phyloP scores from a whole-genome alignment of 2,888 invertebrate species.

The Drosophila ustulata region DNA sequence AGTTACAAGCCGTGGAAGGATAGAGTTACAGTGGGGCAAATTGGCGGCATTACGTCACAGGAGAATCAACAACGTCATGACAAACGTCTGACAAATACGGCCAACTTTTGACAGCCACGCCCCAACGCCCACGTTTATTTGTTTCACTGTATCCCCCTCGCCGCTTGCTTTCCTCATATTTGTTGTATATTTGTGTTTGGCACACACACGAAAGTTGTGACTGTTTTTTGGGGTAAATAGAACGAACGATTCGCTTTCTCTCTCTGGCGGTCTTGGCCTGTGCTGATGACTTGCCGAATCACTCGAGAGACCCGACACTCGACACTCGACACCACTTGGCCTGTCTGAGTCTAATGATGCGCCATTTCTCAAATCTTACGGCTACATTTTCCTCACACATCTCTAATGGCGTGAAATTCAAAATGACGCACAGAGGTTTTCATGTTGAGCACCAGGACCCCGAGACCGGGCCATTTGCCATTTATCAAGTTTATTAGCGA shows the following conservation, averaged over 20 bases:
- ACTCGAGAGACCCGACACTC: slow-evolving; percentile 30
- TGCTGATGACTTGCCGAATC: slow-evolving; percentile 62
- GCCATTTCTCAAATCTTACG: slow-evolving; percentile 73
- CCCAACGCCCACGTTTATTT: slow-evolving; percentile 25
- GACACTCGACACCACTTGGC: slow-evolving; percentile 71
- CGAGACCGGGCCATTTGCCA: slow-evolving; percentile 51
- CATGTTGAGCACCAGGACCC: slow-evolving; percentile 1
- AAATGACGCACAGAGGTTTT: slow-evolving; percentile 65
- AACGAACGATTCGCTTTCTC: slow-evolving; percentile 9
- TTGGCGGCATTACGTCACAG: slow-evolving; percentile 46
- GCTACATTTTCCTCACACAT: slow-evolving; percentile 41
- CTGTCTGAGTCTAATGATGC: slow-evolving; percentile 67
- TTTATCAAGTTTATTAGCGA: slow-evolving; percentile 76
- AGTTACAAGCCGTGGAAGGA: slow-evolving; percentile 9
- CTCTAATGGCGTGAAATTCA: slow-evolving; percentile 74
- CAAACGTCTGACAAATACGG: slow-evolving; percentile 64
- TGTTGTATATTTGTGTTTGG: slow-evolving; percentile 65
- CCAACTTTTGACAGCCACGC: slow-evolving; percentile 36
- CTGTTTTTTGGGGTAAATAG: slow-evolving; percentile 62
- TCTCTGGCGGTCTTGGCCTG: not conserved
- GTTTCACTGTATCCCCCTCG: slow-evolving; percentile 7
- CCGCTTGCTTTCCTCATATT: slow-evolving; percentile 33
- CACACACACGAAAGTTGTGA: slow-evolving; percentile 63
- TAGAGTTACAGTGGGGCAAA: not conserved
- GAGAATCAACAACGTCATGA: slow-evolving; percentile 57